phyloP scores from a whole-genome alignment of 30 jellyfish, hydroid and myxozoan genomes.

The Turritopsis rubra region DNA sequence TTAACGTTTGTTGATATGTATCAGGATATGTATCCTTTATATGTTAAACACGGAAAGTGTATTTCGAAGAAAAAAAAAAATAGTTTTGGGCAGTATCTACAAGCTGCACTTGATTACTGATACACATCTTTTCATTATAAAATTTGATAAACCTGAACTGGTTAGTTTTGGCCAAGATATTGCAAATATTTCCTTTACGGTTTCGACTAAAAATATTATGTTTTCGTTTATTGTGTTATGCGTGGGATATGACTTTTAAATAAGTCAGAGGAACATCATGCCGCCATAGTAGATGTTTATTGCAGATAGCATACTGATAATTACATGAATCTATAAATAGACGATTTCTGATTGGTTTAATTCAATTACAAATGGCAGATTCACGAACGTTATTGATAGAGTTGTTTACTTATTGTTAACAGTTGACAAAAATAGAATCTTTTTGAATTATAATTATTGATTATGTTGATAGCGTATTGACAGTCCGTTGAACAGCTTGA shows the following conservation, averaged over 20 bases:
- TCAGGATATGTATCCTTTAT: too few species aligned
- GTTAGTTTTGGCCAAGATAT: not conserved
- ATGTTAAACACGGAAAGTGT: too few species aligned
- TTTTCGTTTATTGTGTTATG: not conserved
- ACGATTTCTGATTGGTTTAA: not conserved
- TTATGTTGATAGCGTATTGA: not conserved
- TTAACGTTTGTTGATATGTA: too few species aligned
- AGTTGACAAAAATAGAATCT: not conserved
- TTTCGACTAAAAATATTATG: not conserved
- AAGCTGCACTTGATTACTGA: too few species aligned
- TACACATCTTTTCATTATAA: not conserved
- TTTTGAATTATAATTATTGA: not conserved
- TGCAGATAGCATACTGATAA: not conserved
- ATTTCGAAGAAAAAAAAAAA: too few species aligned
- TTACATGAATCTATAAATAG: not conserved
- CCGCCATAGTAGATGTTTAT: not conserved
- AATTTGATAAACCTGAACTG: not conserved
- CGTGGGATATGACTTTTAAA: not conserved
- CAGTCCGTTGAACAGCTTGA: not conserved
- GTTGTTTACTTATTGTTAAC: not conserved
- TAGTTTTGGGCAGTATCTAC: too few species aligned
- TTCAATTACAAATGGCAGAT: not conserved
- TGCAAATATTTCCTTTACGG: not conserved
- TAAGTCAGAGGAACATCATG: not conserved
- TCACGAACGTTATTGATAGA: not conserved